Base-by-base conservation (phyloP, 2,113 vertebrate genomes). In the Sander vitreus region DNA sequence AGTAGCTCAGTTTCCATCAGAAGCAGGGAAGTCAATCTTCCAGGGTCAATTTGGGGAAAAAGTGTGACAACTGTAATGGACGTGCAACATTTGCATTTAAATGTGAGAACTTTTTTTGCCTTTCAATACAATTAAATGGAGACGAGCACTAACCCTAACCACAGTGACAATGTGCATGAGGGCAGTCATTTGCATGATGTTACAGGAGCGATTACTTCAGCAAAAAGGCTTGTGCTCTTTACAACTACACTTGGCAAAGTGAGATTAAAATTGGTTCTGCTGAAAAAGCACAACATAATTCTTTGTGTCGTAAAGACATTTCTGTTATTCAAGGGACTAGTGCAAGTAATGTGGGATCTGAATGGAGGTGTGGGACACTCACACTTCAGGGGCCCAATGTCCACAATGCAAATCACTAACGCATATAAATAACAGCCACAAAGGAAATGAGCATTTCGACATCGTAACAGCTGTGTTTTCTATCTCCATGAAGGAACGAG, bases 1-100 rank as follows among this genome's bases (percentile, higher is more conserved):
- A 88, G 88, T 89, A 79, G 85, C 80, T 93, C 84, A 47, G 78
- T 83, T 93, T 92, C 89, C 87, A 92, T 90, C 88, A 86, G 85
- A 88, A 59, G 81, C 64, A 71, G 83, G 70, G 74, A 88, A 91
- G 91, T 78, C 84, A 88, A 86, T 85, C 67, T 85, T 84, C 84
- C 50, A 71, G 88, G 83, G 88, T 69, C 67, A 25, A 87, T 77
- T 87, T 90, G 64, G 65, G 58, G 5, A 69, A 76, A 66, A 64
- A 73, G 77, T 85, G 81, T 83, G 86, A 90, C 83, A 90, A 78
- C 77, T 81, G 78, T 85, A 93, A 90, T 76, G 79, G 87, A 83
- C 85, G 63, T 59, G 36, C 50, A 13, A 58, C 67, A 91, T 92
- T 91, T 91, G 85, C 80, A 91, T 91, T 83, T 83, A 90, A 89